Conservation (phyloP, 2,113 vertebrate genomes). For the Alosa alosa region DNA sequence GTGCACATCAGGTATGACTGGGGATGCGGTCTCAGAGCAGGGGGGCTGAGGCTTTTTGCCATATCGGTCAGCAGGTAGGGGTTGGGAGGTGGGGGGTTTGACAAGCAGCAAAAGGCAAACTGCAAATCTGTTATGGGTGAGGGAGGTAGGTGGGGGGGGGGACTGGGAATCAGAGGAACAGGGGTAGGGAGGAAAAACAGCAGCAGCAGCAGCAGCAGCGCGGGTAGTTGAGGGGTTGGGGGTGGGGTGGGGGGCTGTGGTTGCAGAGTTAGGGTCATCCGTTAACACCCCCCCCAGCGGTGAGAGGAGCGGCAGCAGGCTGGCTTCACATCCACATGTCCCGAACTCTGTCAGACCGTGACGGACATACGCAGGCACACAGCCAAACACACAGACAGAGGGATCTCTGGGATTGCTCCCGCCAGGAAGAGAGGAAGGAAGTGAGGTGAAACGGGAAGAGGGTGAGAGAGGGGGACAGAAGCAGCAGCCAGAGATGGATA, state of each 20-base stretch:
- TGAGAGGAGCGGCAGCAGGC: not conserved
- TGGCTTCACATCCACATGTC: constrained; percentile 5
- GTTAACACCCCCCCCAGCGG: not conserved
- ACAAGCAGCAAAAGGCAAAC: not conserved
- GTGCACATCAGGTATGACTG: not conserved
- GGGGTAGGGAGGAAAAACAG: not conserved
- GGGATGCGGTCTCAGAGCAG: not conserved
- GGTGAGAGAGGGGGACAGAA: not conserved
- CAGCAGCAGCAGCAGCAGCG: not conserved
- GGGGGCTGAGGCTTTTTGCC: not conserved
- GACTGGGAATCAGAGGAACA: too few relatives aligned
- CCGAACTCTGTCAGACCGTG: not conserved
- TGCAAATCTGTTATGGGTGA: not conserved
- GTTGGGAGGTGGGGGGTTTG: not conserved
- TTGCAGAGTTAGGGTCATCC: not conserved
- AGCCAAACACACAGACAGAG: not conserved
- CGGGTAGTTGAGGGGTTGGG: not conserved
- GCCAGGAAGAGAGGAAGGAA: not conserved
- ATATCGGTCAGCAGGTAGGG: not conserved
- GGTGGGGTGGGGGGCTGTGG: not conserved
- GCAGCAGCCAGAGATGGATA: not conserved
- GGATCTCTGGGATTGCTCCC: not conserved
- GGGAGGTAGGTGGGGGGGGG: not conserved
- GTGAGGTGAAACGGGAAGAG: not conserved
- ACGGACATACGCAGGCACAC: constrained; percentile 2